Evolutionary conservation across 2,888 invertebrate species (phyloP).

Genomic region (Hirtodrosophila confusa): DNA sequence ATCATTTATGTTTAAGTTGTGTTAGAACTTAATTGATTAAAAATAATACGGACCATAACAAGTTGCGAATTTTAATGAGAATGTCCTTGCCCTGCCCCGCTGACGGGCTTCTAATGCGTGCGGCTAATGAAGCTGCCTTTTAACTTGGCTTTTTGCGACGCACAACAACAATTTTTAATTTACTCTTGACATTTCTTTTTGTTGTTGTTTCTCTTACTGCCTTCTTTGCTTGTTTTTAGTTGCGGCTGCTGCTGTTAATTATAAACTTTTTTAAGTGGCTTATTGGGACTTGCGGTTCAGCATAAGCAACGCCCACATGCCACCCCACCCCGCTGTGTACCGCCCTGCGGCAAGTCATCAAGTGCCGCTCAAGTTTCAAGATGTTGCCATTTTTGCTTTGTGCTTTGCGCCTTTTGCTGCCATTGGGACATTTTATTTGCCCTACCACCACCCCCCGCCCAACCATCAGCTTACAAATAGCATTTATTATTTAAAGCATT

Average conservation of each 20-base stretch:
- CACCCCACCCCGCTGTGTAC: not conserved
- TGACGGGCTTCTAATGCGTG: not conserved
- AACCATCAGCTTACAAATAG: slow-evolving; percentile 3
- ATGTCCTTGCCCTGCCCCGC: too few species aligned
- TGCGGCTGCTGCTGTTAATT: slow-evolving; percentile 69
- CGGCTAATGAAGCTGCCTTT: slow-evolving; percentile 18
- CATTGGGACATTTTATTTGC: slow-evolving; percentile 19
- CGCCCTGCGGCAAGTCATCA: slow-evolving; percentile 61
- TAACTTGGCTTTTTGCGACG: slow-evolving; percentile 18
- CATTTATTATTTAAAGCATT: slow-evolving; percentile 65
- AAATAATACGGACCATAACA: slow-evolving; percentile 65
- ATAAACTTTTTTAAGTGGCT: slow-evolving; percentile 79
- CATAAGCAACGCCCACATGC: slow-evolving; percentile 1
- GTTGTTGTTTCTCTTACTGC: slow-evolving; percentile 12
- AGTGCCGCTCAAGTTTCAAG: slow-evolving; percentile 66
- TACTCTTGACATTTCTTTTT: slow-evolving; percentile 36
- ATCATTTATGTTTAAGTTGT: slow-evolving; percentile 70
- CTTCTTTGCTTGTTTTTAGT: slow-evolving; percentile 35
- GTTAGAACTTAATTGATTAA: slow-evolving; percentile 78
- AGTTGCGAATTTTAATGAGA: slow-evolving; percentile 54
- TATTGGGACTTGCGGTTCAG: slow-evolving; percentile 71
- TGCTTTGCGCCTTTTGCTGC: slow-evolving; percentile 30
- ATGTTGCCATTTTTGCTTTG: slow-evolving; percentile 59
- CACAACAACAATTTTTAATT: slow-evolving; percentile 54
- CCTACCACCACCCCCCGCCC: not conserved